These are phyloP conservation scores for Nycticryphes semicollaris DNA, from an alignment of 2,113 vertebrate species.

Conservation along the genomic window DNA sequence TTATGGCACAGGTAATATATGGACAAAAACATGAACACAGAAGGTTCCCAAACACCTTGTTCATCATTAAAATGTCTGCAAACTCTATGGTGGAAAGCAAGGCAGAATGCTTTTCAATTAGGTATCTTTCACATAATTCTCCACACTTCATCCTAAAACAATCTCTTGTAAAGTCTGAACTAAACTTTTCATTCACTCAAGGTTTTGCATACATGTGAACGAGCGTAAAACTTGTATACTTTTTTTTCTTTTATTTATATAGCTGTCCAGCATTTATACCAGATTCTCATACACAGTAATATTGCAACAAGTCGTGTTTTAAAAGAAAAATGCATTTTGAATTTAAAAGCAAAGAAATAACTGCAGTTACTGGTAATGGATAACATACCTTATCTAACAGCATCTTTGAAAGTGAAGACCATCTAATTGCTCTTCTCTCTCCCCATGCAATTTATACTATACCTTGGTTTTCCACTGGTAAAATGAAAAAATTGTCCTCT, in stretches of 20 bases:
- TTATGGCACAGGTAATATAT: background rate
- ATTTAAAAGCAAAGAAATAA: background rate
- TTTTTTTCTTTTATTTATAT: background rate
- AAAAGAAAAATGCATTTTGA: background rate
- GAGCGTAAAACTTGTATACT: background rate
- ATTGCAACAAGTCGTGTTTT: background rate
- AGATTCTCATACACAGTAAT: background rate
- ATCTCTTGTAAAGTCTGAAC: background rate
- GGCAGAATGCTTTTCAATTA: background rate
- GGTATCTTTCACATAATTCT: background rate
- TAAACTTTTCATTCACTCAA: background rate
- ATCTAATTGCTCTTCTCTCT: background rate
- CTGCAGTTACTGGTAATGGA: background rate
- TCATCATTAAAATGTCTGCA: background rate
- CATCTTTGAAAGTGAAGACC: background rate
- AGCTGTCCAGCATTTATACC: background rate
- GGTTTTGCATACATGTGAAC: background rate
- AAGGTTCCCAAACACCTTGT: background rate
- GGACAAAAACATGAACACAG: background rate
- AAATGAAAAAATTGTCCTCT: constrained; percentile 15
- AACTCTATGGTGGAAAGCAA: background rate
- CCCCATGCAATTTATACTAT: background rate
- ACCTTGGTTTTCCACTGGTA: background rate
- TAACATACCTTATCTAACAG: background rate
- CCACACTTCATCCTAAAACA: background rate